A percentile compares a stretch with the other conserved stretches of the same genome.
Evolutionary conservation across 2,888 invertebrate species (phyloP).

Genomic region (Caenorhabditis sp.): DNA sequence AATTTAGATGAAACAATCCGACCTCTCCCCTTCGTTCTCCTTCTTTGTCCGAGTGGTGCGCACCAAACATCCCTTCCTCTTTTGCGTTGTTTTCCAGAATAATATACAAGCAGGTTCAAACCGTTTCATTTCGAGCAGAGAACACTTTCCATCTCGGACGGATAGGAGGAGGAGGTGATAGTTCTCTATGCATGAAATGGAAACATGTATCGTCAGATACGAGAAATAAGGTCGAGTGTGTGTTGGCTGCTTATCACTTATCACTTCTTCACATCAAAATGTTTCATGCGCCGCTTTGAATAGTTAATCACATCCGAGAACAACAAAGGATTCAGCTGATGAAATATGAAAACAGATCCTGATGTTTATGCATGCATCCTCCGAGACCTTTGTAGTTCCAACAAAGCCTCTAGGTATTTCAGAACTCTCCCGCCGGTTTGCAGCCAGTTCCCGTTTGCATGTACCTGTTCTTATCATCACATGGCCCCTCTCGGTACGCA

Average conservation of each 20-base stretch:
- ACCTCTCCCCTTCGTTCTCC: too few species aligned
- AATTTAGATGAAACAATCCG: too few species aligned
- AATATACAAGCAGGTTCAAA: conserved; percentile 12
- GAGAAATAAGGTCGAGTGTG: conserved; percentile 15
- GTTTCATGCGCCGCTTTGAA: too few species aligned
- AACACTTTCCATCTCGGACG: conserved; percentile 3
- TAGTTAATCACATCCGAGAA: too few species aligned
- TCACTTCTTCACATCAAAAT: conserved; percentile 40
- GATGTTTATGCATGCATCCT: too few species aligned
- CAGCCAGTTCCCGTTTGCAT: conserved; percentile 20
- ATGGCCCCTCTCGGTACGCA: conserved; percentile 14
- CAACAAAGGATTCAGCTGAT: too few species aligned
- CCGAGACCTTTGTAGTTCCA: too few species aligned
- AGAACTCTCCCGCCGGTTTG: too few species aligned
- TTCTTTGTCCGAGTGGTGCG: background rate
- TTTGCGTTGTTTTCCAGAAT: too few species aligned
- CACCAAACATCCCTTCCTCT: conserved; percentile 32
- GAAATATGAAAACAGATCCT: too few species aligned
- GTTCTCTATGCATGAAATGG: conserved; percentile 42
- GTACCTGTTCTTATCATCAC: conserved; percentile 42
- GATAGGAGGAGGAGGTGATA: conserved; percentile 46
- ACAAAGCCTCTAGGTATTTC: too few species aligned
- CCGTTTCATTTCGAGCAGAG: conserved; percentile 26
- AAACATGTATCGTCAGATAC: too few species aligned
- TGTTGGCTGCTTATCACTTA: conserved; percentile 25